Conservation (phyloP, 2,888 invertebrate species). For the Xylota sylvarum region DNA sequence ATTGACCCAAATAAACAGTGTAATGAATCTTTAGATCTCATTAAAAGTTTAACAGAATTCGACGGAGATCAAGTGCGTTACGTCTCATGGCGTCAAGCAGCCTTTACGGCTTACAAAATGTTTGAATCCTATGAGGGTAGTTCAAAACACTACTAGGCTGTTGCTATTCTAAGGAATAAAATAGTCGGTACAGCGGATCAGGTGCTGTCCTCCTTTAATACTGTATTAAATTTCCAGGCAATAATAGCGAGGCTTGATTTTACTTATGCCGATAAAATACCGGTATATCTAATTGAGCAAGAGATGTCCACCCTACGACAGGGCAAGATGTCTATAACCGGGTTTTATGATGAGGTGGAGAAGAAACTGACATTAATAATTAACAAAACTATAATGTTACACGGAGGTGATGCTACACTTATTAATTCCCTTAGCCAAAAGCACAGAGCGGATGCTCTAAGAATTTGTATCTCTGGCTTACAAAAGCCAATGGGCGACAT, state of each 20-base stretch:
- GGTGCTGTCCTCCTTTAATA: slow-evolving; percentile 37
- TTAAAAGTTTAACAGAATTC: slow-evolving; percentile 51
- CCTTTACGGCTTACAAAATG: neutral
- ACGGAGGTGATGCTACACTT: too few relatives aligned
- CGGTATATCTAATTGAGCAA: slow-evolving; percentile 34
- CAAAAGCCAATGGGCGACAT: slow-evolving; percentile 34
- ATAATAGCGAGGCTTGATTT: slow-evolving; percentile 55
- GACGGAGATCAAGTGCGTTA: slow-evolving; percentile 46
- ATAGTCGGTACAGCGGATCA: slow-evolving; percentile 1
- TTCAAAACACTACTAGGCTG: slow-evolving; percentile 12
- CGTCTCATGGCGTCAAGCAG: too few relatives aligned
- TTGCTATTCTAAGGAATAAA: slow-evolving; percentile 57
- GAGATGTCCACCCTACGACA: slow-evolving; percentile 69
- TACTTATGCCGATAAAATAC: slow-evolving; percentile 61
- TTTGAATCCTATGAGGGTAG: neutral
- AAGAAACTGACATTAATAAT: neutral
- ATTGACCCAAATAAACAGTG: slow-evolving; percentile 25
- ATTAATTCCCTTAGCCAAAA: slow-evolving; percentile 52
- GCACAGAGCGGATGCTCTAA: slow-evolving; percentile 55
- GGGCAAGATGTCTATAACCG: slow-evolving; percentile 45
- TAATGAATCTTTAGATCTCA: slow-evolving; percentile 33
- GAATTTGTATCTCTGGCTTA: slow-evolving; percentile 9
- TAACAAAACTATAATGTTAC: slow-evolving; percentile 7
- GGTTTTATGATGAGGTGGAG: too few relatives aligned
- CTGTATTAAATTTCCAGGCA: slow-evolving; percentile 38